Conservation (phyloP, 2,113 vertebrate genomes). For the Oreochromis niloticus region DNA sequence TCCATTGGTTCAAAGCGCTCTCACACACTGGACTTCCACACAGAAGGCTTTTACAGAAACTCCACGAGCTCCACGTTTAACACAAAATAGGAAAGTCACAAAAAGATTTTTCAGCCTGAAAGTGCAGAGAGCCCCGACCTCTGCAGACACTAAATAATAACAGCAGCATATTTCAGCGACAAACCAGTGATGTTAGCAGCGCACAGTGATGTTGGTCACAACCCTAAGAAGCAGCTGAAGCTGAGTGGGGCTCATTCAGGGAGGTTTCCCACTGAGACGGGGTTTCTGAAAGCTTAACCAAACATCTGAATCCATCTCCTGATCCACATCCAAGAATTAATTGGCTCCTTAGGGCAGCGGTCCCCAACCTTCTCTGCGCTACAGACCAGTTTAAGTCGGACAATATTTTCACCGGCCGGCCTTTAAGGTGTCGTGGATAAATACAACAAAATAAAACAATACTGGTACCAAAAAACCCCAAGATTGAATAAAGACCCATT, state of each 20-base stretch:
- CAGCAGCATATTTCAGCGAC: background rate
- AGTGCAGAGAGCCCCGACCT: background rate
- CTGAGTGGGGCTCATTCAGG: background rate
- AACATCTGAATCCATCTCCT: background rate
- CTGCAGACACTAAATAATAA: background rate
- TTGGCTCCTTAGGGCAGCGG: background rate
- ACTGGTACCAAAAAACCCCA: background rate
- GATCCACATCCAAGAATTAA: background rate
- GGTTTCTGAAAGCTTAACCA: background rate
- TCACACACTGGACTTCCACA: background rate
- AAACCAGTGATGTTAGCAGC: background rate
- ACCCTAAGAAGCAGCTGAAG: background rate
- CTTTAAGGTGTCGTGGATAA: background rate
- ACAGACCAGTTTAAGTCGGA: background rate
- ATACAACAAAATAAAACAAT: background rate
- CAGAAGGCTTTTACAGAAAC: background rate
- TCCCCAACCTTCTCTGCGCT: accelerated
- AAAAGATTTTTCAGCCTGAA: background rate
- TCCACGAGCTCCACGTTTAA: background rate
- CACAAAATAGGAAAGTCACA: background rate
- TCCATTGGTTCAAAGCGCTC: background rate
- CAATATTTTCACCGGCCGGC: background rate
- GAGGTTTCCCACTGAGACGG: background rate
- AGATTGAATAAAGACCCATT: too few relatives aligned
- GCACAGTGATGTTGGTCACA: background rate